Evolutionary conservation across 2,888 invertebrate species (phyloP).

Genomic region (Drosophila histrio): DNA sequence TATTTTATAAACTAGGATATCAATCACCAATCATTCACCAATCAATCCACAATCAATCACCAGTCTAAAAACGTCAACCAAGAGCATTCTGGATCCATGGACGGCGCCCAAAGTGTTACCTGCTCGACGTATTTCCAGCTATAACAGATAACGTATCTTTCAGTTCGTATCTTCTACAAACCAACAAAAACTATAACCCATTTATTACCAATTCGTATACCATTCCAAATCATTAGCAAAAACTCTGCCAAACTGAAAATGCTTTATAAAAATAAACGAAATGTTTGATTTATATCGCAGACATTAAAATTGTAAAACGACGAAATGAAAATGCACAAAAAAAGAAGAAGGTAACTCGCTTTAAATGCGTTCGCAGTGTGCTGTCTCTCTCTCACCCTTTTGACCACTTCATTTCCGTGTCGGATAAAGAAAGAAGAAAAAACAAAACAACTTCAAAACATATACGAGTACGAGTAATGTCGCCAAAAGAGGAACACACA

Average conservation of each 20-base stretch:
- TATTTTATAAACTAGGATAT: background rate
- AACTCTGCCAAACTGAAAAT: background rate
- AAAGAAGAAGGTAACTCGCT: constrained; percentile 10
- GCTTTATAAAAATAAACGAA: background rate
- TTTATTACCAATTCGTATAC: background rate
- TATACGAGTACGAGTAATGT: constrained; percentile 50
- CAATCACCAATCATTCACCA: background rate
- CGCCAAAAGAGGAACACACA: constrained; percentile 69
- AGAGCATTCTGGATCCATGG: background rate
- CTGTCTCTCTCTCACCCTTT: constrained; percentile 22
- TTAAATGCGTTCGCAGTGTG: constrained; percentile 14
- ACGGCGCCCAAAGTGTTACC: too few species aligned
- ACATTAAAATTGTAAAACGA: background rate
- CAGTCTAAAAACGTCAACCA: background rate
- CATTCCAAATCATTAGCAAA: background rate
- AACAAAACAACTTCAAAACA: constrained; percentile 15
- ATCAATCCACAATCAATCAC: too few species aligned
- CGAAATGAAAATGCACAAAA: background rate
- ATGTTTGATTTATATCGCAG: background rate
- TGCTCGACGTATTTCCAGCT: background rate
- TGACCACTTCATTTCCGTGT: constrained; percentile 35
- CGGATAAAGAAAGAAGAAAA: constrained; percentile 16
- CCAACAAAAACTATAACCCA: background rate
- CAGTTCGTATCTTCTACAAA: too few species aligned
- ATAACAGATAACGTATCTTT: background rate